A percentile compares a stretch with the other conserved stretches of the same genome.
These are phyloP conservation scores for Cydia amplana DNA, from an alignment of 1,140 invertebrate species.

Conservation along the genomic window DNA sequence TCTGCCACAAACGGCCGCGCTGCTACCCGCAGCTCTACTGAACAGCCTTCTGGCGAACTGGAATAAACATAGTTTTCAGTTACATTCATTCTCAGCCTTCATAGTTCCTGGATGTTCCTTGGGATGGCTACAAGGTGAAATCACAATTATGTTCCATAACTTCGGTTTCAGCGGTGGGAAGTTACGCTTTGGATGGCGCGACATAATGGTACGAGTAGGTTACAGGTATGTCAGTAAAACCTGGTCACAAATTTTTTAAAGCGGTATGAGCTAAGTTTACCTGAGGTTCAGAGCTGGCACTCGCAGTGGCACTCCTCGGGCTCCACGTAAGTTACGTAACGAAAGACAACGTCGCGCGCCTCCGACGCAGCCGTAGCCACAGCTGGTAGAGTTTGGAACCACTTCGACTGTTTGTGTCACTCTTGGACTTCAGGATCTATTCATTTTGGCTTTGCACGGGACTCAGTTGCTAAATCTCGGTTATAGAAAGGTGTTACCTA, in stretches of 20 bases:
- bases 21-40: conserved; percentile 39
- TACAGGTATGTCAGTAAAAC: too few relatives aligned
- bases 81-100: too few relatives aligned
- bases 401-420: conserved; percentile 86
- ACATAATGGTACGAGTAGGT: too few relatives aligned
- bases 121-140: too few relatives aligned
- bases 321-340: conserved; percentile 83
- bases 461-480: conserved; percentile 58
- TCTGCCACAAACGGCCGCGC: conserved; percentile 54
- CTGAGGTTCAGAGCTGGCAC: conserved; percentile 39
- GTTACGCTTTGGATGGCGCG: too few relatives aligned
- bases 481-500: background rate
- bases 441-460: conserved; percentile 82
- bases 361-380: conserved; percentile 43
- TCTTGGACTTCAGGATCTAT: conserved; percentile 92
- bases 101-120: too few relatives aligned
- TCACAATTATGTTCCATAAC: too few relatives aligned
- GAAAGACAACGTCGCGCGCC: conserved; percentile 80
- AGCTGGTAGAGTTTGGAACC: conserved; percentile 87
- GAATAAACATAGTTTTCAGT: background rate
- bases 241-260: too few relatives aligned
- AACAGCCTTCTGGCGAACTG: conserved; percentile 12
- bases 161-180: too few relatives aligned
- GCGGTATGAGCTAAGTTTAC: too few relatives aligned
- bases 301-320: conserved; percentile 90